Conservation (phyloP, 2,113 vertebrate species). For the Antechinus stuartii region DNA sequence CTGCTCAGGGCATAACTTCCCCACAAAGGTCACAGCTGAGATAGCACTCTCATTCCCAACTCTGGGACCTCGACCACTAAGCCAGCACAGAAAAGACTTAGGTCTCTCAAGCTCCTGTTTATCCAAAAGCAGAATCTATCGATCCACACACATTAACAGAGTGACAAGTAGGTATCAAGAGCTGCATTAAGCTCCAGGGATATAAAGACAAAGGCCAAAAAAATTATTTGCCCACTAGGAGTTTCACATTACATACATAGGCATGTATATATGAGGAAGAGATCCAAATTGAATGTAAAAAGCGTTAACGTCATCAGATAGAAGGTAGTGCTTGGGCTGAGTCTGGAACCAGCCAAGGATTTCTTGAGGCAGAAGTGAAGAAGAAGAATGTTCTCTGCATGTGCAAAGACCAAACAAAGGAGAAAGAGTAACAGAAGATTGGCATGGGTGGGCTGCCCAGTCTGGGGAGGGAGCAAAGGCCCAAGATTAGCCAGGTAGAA, state of each 20-base stretch:
- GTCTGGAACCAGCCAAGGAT: background rate
- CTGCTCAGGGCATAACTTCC: background rate
- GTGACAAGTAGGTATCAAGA: background rate
- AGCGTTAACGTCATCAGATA: background rate
- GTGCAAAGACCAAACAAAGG: background rate
- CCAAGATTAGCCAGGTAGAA: background rate
- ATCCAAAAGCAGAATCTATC: background rate
- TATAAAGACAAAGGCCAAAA: background rate
- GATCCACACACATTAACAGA: background rate
- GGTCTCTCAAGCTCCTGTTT: background rate
- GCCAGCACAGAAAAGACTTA: background rate
- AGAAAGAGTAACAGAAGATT: background rate
- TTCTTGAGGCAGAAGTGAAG: background rate
- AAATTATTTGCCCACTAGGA: background rate
- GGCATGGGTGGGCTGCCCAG: background rate
- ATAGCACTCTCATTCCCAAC: background rate
- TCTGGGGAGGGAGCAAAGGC: background rate
- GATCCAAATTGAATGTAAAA: background rate
- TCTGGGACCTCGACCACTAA: background rate
- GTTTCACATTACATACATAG: too few relatives aligned
- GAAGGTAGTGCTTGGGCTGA: background rate
- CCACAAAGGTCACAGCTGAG: background rate
- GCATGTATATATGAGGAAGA: background rate
- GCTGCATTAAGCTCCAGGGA: background rate
- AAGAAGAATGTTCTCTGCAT: background rate